phyloP scores from a whole-genome alignment of 2,113 vertebrate species.

The Semnopithecus entellus region DNA sequence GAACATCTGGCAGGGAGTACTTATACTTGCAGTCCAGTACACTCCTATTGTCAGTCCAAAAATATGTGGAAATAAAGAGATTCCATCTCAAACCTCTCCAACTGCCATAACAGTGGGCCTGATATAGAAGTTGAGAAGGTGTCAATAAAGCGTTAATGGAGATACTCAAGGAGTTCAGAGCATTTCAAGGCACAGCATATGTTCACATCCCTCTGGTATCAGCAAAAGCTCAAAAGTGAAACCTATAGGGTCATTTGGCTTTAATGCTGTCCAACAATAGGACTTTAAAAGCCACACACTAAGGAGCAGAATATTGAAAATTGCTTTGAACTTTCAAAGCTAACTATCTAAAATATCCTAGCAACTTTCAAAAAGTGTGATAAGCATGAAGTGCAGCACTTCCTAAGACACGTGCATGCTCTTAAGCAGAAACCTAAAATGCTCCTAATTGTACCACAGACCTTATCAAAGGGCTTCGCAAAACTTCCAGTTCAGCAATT shows the following conservation, averaged over 20 bases:
- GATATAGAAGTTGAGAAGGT: conserved; percentile 4
- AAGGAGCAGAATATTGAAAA: conserved; percentile 51
- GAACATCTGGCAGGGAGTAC: conserved; percentile 38
- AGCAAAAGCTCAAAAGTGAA: conserved; percentile 48
- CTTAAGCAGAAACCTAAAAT: conserved; percentile 57
- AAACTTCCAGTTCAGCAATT: conserved; percentile 69
- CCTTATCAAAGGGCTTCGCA: conserved; percentile 66
- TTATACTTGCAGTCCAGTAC: background rate
- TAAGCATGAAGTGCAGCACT: conserved; percentile 60
- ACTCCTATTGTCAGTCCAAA: background rate
- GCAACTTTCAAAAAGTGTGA: conserved; percentile 43
- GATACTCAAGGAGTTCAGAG: background rate
- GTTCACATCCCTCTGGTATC: conserved; percentile 10
- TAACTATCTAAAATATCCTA: conserved; percentile 12
- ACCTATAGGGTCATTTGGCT: conserved; percentile 38
- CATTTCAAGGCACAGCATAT: conserved; percentile 33
- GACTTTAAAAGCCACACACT: conserved; percentile 59
- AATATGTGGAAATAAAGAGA: conserved; percentile 20
- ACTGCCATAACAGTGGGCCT: background rate
- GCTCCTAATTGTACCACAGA: conserved; percentile 68
- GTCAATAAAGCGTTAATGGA: conserved; percentile 33
- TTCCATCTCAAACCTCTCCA: conserved; percentile 27
- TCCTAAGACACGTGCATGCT: conserved; percentile 63
- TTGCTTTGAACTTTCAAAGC: conserved; percentile 63
- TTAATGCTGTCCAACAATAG: conserved; percentile 42